Base-by-base conservation (phyloP, 2,113 vertebrate species). In the Hoplias malabaricus region DNA sequence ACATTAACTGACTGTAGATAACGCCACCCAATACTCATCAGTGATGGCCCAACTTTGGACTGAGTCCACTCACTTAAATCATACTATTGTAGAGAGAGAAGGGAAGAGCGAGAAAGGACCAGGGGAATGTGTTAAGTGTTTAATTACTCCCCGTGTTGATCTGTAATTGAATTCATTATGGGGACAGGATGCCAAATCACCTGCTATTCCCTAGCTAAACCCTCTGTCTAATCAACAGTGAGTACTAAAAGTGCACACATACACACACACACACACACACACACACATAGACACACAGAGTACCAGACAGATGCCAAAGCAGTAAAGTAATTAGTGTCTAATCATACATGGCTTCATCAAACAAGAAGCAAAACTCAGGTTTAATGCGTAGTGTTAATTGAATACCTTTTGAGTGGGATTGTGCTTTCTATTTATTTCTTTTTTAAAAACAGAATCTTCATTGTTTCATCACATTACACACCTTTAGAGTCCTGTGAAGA, bases 101-200 rank as follows among this genome's bases (percentile, higher is more conserved):
- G 61, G n/a, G 27, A 5, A 38, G 16, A 16, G 13, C 12, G 5
- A 13, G 23, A 23, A 14, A n/a, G 56, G 27, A 1, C 54, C 57
- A 69, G 63, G 73, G 85, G 56, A 57, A 78, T 71, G 75, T 80
- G 82, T 27, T 82, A 69, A 78, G 34, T 59, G 63, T 89, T 88
- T 88, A 89, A 83, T 89, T 87, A 81, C 77, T 73, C 84, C 72
- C 74, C 43, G 83, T 82, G 54, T 78, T 87, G 59, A 53, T 72
- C 70, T 69, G 69, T 90, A 90, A 87, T 90, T 90, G 67, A 89
- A 87, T 89, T 89, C 75, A 87, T 90, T 88, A 86, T 10, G 42
- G 79, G 50, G 82, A 89, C 79, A 81, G 78, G 33, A 11, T 77
- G 80, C 84, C 85, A 86, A 87, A 86, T 86, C 78, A 72, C 75